A percentile compares a stretch with the other conserved stretches of the same genome.
Evolutionary conservation across 2,888 invertebrate genomes (phyloP).

Genomic region (Litoditis marina): DNA sequence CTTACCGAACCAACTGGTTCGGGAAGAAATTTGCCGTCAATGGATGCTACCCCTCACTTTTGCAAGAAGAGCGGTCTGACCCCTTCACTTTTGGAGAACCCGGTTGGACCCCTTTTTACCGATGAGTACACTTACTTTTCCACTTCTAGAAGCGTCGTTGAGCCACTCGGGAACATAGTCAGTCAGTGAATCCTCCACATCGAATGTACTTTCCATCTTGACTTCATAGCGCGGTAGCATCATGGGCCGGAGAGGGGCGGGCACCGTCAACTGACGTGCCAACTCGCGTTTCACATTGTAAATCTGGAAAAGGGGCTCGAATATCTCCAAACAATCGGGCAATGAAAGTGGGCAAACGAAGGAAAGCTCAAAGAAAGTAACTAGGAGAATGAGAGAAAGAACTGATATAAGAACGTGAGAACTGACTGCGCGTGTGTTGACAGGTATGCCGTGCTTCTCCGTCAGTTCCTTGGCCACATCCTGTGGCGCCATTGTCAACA

Average conservation of each 20-base stretch:
- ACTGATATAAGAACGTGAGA: neutral
- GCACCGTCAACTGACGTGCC: neutral
- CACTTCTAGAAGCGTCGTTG: too few relatives aligned
- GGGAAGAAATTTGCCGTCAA: too few relatives aligned
- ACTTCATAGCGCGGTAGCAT: neutral
- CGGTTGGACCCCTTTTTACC: too few relatives aligned
- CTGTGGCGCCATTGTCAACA: conserved; percentile 13
- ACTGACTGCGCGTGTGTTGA: conserved; percentile 20
- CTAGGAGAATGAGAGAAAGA: too few relatives aligned
- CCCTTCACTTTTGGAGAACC: too few relatives aligned
- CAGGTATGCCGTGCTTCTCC: conserved; percentile 24
- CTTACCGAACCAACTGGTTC: too few relatives aligned
- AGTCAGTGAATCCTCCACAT: conserved; percentile 17
- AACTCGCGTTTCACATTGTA: conserved; percentile 16
- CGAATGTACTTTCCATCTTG: conserved; percentile 1
- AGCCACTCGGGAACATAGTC: conserved; percentile 19
- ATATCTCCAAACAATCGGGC: too few relatives aligned
- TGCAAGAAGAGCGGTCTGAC: too few relatives aligned
- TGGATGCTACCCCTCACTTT: too few relatives aligned
- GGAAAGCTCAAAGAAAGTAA: too few relatives aligned
- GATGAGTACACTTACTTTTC: neutral
- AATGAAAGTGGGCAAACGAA: too few relatives aligned
- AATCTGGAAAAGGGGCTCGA: conserved; percentile 10
- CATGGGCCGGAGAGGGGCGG: neutral
- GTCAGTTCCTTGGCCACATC: conserved; percentile 25